phyloP scores from a whole-genome alignment of 2,113 vertebrate species.

The Hydrolagus affinis region DNA sequence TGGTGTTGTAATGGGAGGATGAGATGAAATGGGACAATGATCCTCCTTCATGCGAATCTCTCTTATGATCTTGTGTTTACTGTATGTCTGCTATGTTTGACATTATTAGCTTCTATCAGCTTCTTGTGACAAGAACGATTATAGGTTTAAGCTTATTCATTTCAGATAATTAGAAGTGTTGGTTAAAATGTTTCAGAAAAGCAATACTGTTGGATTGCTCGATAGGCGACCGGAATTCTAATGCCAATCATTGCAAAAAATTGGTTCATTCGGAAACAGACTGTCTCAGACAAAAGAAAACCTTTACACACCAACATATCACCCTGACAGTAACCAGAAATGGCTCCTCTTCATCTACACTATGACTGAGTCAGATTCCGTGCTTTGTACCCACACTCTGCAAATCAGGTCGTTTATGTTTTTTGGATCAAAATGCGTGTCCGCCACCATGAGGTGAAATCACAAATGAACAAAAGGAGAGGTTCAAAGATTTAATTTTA shows the following conservation, averaged over 20 bases:
- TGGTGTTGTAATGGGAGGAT: no score
- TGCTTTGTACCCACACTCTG: background rate
- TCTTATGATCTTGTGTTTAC: no score
- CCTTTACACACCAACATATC: background rate
- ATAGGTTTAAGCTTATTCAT: background rate
- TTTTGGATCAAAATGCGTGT: background rate
- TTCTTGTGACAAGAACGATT: background rate
- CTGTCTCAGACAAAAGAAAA: background rate
- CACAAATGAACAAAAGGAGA: background rate
- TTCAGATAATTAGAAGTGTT: background rate
- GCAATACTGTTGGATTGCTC: background rate
- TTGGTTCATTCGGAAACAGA: background rate
- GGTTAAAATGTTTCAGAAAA: background rate
- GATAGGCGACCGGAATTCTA: background rate
- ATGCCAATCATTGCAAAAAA: background rate
- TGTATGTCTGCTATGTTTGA: background rate
- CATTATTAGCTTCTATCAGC: background rate
- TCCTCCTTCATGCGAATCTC: no score
- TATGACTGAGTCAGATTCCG: background rate
- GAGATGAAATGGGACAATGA: no score
- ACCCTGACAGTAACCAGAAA: constrained; percentile 2
- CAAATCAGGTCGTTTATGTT: background rate
- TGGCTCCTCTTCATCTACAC: background rate
- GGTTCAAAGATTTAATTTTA: no score
- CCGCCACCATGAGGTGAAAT: background rate